Conservation (phyloP, 2,888 invertebrate species). For the Drosophila paramelanica region DNA sequence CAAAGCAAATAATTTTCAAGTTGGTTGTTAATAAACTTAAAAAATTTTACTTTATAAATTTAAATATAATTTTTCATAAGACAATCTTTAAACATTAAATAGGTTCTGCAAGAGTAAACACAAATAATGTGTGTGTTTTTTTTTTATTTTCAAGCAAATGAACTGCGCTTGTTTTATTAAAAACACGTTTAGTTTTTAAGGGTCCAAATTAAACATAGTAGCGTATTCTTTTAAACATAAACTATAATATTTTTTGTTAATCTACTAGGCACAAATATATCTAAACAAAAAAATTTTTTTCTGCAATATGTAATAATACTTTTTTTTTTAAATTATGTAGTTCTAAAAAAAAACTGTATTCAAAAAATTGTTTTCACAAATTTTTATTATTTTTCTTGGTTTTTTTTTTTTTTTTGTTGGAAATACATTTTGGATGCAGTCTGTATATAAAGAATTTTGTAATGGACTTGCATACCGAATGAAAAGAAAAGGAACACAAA, state of each 20-base stretch:
- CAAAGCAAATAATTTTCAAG: not conserved
- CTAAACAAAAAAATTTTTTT: constrained; percentile 15
- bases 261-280: constrained; percentile 19
- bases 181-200: constrained; percentile 45
- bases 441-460: constrained; percentile 9
- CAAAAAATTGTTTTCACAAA: constrained; percentile 16
- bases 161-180: not conserved
- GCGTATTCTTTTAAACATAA: not conserved
- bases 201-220: constrained; percentile 25
- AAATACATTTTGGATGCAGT: constrained; percentile 17
- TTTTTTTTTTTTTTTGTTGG: constrained; percentile 9
- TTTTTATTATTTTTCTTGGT: not conserved
- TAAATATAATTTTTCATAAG: constrained; percentile 6
- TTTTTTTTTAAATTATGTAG: constrained; percentile 12
- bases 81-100: constrained; percentile 2
- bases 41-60: constrained; percentile 2
- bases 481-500: constrained; percentile 39
- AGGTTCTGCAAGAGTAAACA: constrained; percentile 26
- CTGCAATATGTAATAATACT: constrained; percentile 29
- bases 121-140: constrained; percentile 12
- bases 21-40: constrained; percentile 36
- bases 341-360: constrained; percentile 13
- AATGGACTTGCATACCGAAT: constrained; percentile 37
- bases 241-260: constrained; percentile 24
- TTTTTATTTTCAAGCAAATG: constrained; percentile 20